These are phyloP conservation scores for Scaptomyza parva DNA, from an alignment of 2,888 invertebrate species.

Conservation along the genomic window DNA sequence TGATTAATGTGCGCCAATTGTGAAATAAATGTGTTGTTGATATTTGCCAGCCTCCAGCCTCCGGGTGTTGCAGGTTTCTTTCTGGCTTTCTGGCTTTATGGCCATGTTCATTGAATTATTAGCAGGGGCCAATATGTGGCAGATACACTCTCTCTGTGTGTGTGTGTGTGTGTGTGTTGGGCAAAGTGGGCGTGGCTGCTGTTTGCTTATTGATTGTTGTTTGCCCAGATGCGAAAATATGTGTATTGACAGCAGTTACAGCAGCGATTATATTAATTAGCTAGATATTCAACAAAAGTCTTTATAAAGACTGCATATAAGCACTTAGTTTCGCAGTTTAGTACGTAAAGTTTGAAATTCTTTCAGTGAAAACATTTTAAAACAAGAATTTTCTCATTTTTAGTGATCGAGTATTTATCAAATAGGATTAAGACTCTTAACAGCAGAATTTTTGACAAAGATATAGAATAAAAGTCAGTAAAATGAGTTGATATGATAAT, in stretches of 20 bases:
- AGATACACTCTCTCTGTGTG: conserved; percentile 52
- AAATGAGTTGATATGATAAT: no score
- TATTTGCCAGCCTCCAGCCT: conserved; percentile 40
- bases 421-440: background rate
- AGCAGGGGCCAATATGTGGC: conserved; percentile 73
- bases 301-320: background rate
- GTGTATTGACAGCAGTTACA: conserved; percentile 5
- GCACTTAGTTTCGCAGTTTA: background rate
- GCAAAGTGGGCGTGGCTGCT: conserved; percentile 39
- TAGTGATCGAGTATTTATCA: no score
- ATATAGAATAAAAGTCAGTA: background rate
- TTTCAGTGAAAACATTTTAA: no score
- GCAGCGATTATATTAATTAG: conserved; percentile 1
- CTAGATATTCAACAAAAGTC: background rate
- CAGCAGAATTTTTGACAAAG: background rate
- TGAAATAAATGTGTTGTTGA: conserved; percentile 80
- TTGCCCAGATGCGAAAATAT: conserved; percentile 55
- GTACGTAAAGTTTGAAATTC: no score
- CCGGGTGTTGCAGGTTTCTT: conserved; percentile 55
- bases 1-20: conserved; percentile 81
- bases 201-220: conserved; percentile 69
- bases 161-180: conserved; percentile 2
- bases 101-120: conserved; percentile 75
- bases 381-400: no score
- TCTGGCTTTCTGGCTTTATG: conserved; percentile 3